Evolutionary conservation across 2,113 vertebrate species (phyloP), one percentile per base, ranked within the genome.

Genomic region (Callospermophilus lateralis): DNA sequence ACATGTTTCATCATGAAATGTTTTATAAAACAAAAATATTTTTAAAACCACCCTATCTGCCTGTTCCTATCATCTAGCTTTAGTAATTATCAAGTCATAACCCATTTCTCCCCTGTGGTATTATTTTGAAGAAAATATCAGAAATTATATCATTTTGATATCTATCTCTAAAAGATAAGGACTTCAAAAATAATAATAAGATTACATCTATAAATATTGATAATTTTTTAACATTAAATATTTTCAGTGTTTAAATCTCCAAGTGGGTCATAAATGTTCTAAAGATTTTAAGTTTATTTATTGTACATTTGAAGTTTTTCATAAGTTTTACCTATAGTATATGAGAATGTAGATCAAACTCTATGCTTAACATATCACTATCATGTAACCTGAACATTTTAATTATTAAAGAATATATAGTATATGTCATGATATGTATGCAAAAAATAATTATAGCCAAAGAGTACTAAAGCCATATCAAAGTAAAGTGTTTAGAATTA

Each of bases 161-260:
- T 45, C 10, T 53, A 42, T 58, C 24, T 51, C 51, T 92, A 67
- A 88, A 72, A 74, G 3, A 55, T 16, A 94, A 58, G 2, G 4
- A 83, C 28, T 89, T 96, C 79, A 30, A 37, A 89, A 83, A 55
- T 81, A 91, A n/a, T 9, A 93, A 58, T 16, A 55, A n/a, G 45
- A 76, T 67, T 58, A 70, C 28, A 87, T 34, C 24, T 83, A 74
- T 39, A 92, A 93, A 90, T 72, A 81, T 63, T 85, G 70, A 81
- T 76, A 85, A 95, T 87, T 89, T 5, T 92, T 74, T 93, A 65
- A 87, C 76, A 84, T 78, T 77, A 97, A 91, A 34, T 90, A 79
- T 65, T 51, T n/a, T 53, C 51, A 39, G 16, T 55, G n/a, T 83
- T 89, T 93, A 39, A 84, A 89, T 42, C 32, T 93, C 55, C 24